A percentile compares a stretch with the other conserved stretches of the same genome.
These are phyloP conservation scores for Adineta ricciae DNA, from an alignment of 2,888 invertebrate genomes.

Conservation along the genomic window DNA sequence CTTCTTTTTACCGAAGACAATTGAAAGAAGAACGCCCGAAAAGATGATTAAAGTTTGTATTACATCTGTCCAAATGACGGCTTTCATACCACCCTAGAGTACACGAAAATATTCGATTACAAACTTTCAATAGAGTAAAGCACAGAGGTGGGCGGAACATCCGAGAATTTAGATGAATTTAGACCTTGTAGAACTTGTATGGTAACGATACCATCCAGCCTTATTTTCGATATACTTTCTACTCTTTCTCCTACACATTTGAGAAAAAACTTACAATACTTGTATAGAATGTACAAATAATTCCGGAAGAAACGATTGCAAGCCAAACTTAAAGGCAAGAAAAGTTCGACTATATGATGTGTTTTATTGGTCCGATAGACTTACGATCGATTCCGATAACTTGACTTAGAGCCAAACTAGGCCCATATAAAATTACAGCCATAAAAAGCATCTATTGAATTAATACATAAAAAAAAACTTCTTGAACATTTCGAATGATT, in stretches of 20 bases:
- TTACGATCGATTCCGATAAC: constrained; percentile 40
- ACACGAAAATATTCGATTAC: too few relatives aligned
- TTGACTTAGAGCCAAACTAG: constrained; percentile 67
- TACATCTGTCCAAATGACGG: constrained; percentile 50
- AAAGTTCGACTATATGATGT: not conserved
- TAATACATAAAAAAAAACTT: constrained; percentile 36
- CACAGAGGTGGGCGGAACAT: too few relatives aligned
- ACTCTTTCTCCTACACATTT: too few relatives aligned
- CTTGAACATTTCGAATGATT: not conserved
- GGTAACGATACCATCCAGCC: too few relatives aligned
- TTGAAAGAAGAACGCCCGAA: constrained; percentile 46
- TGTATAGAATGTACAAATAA: constrained; percentile 50
- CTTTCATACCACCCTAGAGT: constrained; percentile 50
- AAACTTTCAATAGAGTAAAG: too few relatives aligned
- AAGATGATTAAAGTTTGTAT: constrained; percentile 51
- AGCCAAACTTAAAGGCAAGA: constrained; percentile 39
- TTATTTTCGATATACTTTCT: too few relatives aligned
- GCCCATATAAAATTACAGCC: constrained; percentile 76
- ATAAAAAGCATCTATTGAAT: constrained; percentile 48
- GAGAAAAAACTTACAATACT: constrained; percentile 35
- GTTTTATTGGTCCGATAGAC: too few relatives aligned
- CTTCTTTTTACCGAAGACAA: constrained; percentile 43
- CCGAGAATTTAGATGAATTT: too few relatives aligned
- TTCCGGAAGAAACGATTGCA: constrained; percentile 44
- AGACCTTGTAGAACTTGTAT: too few relatives aligned